Percentiles rank a stretch among this genome's conserved stretches.
Conservation (phyloP, 2,888 invertebrate species). For the Sphaerophoria taeniata region DNA sequence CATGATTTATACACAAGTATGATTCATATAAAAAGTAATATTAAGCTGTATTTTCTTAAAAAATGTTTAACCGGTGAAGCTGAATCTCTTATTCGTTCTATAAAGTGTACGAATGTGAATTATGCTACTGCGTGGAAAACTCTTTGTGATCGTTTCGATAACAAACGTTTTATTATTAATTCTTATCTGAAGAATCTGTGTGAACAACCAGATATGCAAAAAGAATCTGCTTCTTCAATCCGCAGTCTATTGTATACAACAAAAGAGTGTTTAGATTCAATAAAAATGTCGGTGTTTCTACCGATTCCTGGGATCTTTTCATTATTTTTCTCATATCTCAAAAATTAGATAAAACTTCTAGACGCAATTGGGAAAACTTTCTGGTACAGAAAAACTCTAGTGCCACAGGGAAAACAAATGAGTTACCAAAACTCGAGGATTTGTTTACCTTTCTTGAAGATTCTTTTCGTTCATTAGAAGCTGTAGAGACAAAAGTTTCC, state of each 20-base stretch:
- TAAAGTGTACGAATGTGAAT: slow-evolving; percentile 47
- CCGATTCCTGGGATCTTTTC: slow-evolving; percentile 23
- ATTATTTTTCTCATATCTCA: slow-evolving; percentile 28
- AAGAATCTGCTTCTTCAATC: slow-evolving; percentile 16
- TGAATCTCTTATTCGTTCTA: slow-evolving; percentile 15
- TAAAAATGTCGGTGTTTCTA: slow-evolving; percentile 2
- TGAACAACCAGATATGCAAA: slow-evolving; percentile 20
- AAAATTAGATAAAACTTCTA: slow-evolving; percentile 14
- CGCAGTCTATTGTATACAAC: slow-evolving; percentile 17
- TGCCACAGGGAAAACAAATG: slow-evolving; percentile 6
- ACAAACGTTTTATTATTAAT: slow-evolving; percentile 17
- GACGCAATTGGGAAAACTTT: slow-evolving; percentile 20
- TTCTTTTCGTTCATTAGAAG: slow-evolving; percentile 12
- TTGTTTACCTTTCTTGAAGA: slow-evolving; percentile 16
- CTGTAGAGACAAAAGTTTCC: background rate
- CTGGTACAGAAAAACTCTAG: slow-evolving; percentile 19
- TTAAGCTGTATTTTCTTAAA: slow-evolving; percentile 26
- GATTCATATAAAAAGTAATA: slow-evolving; percentile 21
- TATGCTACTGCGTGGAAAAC: slow-evolving; percentile 51
- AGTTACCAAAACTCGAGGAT: slow-evolving; percentile 21
- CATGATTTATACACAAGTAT: slow-evolving; percentile 32
- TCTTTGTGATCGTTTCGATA: slow-evolving; percentile 16
- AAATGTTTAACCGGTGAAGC: slow-evolving; percentile 27
- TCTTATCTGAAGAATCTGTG: slow-evolving; percentile 10
- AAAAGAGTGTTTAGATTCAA: slow-evolving; percentile 24